Evolutionary conservation across 2,113 vertebrate species (phyloP).

Genomic region (Hyperopisus bebe): DNA sequence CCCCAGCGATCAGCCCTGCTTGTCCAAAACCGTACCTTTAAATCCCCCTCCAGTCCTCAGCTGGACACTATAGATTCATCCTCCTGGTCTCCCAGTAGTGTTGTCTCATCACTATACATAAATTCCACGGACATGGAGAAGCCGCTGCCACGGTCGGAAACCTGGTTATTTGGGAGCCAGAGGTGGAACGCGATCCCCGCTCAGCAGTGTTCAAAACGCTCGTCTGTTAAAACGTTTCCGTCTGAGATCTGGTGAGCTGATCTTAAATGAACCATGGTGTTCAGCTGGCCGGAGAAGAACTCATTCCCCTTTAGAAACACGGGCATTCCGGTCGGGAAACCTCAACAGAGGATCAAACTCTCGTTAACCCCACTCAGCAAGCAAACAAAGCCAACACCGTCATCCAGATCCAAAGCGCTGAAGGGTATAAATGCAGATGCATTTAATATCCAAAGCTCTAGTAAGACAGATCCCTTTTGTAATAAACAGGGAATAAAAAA

Average conservation of each 20-base stretch:
- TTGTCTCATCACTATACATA: not conserved
- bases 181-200: not conserved
- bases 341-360: not conserved
- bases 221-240: not conserved
- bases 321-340: not conserved
- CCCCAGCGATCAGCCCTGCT: not conserved
- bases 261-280: not conserved
- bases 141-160: not conserved
- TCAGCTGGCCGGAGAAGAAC: not conserved
- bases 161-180: not conserved
- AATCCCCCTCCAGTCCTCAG: not conserved
- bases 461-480: not conserved
- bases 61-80: not conserved
- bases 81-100: not conserved
- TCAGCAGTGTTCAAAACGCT: not conserved
- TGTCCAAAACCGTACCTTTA: not conserved
- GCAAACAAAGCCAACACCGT: not conserved
- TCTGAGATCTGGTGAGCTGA: not conserved
- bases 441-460: not conserved
- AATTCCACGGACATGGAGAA: not conserved
- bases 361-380: not conserved
- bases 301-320: not conserved
- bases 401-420: not conserved
- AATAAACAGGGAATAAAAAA: not conserved
- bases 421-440: not conserved